phyloP scores from a whole-genome alignment of 1,140 invertebrate species.

The Lepidurus couesii region DNA sequence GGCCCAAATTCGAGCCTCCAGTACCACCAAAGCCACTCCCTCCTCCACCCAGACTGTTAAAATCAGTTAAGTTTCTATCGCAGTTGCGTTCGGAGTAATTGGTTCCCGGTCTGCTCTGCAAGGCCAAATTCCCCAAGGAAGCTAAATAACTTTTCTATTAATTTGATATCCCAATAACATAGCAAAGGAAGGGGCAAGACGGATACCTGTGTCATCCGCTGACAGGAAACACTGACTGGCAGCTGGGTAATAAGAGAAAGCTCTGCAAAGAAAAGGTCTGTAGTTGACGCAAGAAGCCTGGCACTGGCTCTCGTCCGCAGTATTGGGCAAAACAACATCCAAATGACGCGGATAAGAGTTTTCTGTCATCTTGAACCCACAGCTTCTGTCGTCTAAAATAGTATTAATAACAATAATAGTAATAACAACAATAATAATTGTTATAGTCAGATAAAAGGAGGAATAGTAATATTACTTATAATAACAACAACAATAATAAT shows the following conservation, averaged over 20 bases:
- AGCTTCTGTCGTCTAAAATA: conserved; percentile 40
- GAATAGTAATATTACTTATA: neutral
- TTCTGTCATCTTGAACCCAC: conserved; percentile 41
- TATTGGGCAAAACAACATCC: conserved; percentile 44
- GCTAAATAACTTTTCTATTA: conserved; percentile 35
- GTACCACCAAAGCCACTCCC: conserved; percentile 24
- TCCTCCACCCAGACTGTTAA: conserved; percentile 31
- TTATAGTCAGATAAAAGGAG: no score
- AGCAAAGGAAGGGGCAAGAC: conserved; percentile 13
- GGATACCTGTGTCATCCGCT: conserved; percentile 41
- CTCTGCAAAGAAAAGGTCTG: conserved; percentile 46
- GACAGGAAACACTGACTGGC: conserved; percentile 49
- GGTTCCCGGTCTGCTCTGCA: conserved; percentile 45
- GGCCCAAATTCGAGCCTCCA: neutral
- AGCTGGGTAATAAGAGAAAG: conserved; percentile 47
- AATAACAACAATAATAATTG: conserved; percentile 21
- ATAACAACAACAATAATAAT: neutral
- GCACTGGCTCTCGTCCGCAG: conserved; percentile 45
- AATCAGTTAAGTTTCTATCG: conserved; percentile 32
- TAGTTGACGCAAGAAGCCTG: conserved; percentile 45
- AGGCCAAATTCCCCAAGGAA: conserved; percentile 43
- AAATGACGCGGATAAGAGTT: conserved; percentile 47
- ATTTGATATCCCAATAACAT: neutral
- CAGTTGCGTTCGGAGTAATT: conserved; percentile 47
- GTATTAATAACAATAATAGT: neutral